These are phyloP conservation scores for Cephalopholis sonnerati DNA, from an alignment of 2,113 vertebrate genomes.

Conservation along the genomic window DNA sequence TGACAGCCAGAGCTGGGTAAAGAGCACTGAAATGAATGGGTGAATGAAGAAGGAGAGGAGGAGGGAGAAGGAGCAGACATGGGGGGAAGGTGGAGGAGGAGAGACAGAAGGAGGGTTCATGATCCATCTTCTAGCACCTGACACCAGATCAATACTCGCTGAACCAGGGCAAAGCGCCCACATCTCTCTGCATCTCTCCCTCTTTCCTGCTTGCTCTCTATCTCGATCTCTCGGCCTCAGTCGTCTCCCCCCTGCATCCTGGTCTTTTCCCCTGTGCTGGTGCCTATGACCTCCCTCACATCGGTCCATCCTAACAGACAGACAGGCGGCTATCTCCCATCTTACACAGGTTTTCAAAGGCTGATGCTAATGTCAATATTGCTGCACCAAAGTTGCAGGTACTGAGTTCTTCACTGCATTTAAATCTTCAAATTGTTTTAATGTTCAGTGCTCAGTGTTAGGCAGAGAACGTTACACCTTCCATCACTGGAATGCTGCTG, in stretches of 20 bases:
- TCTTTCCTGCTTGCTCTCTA: slow-evolving; percentile 3
- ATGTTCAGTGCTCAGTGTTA: neutral
- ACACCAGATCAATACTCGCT: slow-evolving; percentile 75
- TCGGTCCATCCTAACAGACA: slow-evolving; percentile 1
- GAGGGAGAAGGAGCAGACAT: slow-evolving; percentile 18
- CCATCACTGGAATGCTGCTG: neutral
- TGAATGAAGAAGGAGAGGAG: slow-evolving; percentile 1
- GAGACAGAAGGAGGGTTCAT: slow-evolving; percentile 38
- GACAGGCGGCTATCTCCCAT: neutral
- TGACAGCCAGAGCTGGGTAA: slow-evolving; percentile 30
- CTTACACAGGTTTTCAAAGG: slow-evolving; percentile 15
- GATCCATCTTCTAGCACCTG: slow-evolving; percentile 75
- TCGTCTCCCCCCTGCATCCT: slow-evolving; percentile 41
- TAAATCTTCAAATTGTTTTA: neutral
- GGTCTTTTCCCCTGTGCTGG: slow-evolving; percentile 26
- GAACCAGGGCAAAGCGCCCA: slow-evolving; percentile 57
- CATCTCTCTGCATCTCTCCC: slow-evolving; percentile 53
- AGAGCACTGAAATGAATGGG: slow-evolving; percentile 40
- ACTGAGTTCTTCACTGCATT: neutral
- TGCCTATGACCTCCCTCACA: slow-evolving; percentile 53
- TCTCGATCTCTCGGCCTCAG: slow-evolving; percentile 29
- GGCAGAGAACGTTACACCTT: too few species aligned
- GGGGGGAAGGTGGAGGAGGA: slow-evolving; percentile 37
- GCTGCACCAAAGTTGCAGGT: neutral
- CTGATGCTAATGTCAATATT: neutral